Evolutionary conservation across 2,797 vertebrate species (phyloP).

Genomic region (Pseudochromis fuscus): DNA sequence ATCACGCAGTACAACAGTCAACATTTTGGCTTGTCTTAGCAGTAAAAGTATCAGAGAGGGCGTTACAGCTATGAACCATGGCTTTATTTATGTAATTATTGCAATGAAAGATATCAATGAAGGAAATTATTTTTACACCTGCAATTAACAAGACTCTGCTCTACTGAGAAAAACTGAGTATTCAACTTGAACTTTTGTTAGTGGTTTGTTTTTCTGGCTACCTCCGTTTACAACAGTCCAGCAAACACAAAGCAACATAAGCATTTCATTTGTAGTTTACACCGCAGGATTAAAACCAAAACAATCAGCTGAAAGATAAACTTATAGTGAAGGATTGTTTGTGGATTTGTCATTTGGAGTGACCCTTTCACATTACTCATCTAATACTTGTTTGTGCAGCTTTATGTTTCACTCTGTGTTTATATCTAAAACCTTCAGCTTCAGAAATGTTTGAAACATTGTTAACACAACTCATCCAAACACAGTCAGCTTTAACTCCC

Average conservation of each 20-base stretch:
- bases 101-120: too few species aligned
- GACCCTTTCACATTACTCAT: not conserved
- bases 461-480: conserved; percentile 14
- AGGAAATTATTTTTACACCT: too few species aligned
- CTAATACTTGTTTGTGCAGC: not conserved
- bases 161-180: too few species aligned
- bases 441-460: conserved; percentile 2
- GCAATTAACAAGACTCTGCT: too few species aligned
- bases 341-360: not conserved
- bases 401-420: not conserved
- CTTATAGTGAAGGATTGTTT: conserved; percentile 3
- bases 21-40: not conserved
- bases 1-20: too few species aligned
- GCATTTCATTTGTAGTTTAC: too few species aligned
- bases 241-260: not conserved
- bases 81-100: not conserved
- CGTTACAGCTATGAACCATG: not conserved
- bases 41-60: not conserved
- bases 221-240: too few species aligned
- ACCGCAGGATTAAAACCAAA: too few species aligned
- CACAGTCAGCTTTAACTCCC: conserved; percentile 81
- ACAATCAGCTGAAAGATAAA: not conserved
- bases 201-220: too few species aligned
- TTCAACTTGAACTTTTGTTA: too few species aligned
- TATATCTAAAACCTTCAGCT: not conserved